phyloP scores from a whole-genome alignment of 2,113 vertebrate species.

The Psilopsiagon aurifrons region DNA sequence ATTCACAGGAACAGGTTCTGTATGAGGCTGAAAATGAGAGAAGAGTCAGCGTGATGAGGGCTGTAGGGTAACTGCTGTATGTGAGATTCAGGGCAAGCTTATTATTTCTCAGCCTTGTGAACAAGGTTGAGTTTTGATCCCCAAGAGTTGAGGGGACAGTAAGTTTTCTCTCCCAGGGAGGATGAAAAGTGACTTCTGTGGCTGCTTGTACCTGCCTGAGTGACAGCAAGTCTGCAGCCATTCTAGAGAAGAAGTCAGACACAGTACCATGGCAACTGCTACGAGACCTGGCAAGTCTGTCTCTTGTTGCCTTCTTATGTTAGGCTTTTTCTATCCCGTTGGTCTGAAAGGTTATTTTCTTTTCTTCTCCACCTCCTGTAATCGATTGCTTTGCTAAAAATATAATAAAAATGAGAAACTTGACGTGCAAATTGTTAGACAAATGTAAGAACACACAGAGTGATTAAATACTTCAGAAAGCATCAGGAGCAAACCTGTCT shows the following conservation, averaged over 20 bases:
- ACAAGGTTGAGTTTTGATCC: not conserved
- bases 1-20: not conserved
- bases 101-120: not conserved
- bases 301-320: not conserved
- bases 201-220: not conserved
- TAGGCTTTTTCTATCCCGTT: not conserved
- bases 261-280: slow-evolving; percentile 14
- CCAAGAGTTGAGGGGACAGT: not conserved
- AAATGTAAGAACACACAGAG: not conserved
- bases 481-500: not conserved
- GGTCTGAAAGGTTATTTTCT: not conserved
- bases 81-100: not conserved
- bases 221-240: not conserved
- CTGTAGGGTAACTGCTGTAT: not conserved
- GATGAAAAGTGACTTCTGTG: not conserved
- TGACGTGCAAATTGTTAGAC: not conserved
- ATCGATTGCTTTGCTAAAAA: not conserved
- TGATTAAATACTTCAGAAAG: not conserved
- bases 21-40: not conserved
- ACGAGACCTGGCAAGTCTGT: not conserved
- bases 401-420: not conserved
- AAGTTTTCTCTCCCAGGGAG: not conserved
- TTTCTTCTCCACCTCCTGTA: fast-evolving
- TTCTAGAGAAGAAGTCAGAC: not conserved
- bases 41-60: not conserved